These are phyloP conservation scores for Miichthys miiuy DNA, from an alignment of 2,797 vertebrate species.

Conservation along the genomic window DNA sequence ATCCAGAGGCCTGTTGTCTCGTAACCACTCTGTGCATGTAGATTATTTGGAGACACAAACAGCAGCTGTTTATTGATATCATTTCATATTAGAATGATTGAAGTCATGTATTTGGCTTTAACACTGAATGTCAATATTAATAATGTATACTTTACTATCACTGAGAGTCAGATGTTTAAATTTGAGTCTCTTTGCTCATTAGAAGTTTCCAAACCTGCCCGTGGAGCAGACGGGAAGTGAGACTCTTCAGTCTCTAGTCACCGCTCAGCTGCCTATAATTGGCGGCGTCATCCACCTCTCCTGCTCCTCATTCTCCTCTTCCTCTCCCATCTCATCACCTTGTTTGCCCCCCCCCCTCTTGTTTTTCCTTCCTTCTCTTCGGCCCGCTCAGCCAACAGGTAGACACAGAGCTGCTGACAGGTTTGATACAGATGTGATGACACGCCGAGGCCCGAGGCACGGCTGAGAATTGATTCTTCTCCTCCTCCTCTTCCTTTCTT, in stretches of 20 bases:
- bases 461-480: conserved; percentile 43
- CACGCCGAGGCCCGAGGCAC: conserved; percentile 41
- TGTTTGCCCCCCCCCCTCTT: conserved; percentile 10
- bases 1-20: neutral
- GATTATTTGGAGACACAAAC: neutral
- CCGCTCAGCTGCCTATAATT: conserved; percentile 3
- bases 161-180: neutral
- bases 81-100: too few relatives aligned
- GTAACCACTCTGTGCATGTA: neutral
- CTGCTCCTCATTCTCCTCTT: conserved; percentile 15
- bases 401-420: conserved; percentile 51
- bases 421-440: conserved; percentile 69
- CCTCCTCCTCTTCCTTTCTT: conserved; percentile 1
- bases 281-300: conserved; percentile 11
- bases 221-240: neutral
- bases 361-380: too few relatives aligned
- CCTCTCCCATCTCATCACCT: conserved; percentile 4
- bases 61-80: too few relatives aligned
- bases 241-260: neutral
- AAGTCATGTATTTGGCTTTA: neutral
- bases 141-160: neutral
- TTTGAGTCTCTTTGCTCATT: too few relatives aligned
- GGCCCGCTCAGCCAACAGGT: too few relatives aligned
- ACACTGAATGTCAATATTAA: neutral
- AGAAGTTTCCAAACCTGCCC: too few relatives aligned